These are phyloP conservation scores for Mylabris sibirica DNA, from an alignment of 2,888 invertebrate species.

Conservation along the genomic window DNA sequence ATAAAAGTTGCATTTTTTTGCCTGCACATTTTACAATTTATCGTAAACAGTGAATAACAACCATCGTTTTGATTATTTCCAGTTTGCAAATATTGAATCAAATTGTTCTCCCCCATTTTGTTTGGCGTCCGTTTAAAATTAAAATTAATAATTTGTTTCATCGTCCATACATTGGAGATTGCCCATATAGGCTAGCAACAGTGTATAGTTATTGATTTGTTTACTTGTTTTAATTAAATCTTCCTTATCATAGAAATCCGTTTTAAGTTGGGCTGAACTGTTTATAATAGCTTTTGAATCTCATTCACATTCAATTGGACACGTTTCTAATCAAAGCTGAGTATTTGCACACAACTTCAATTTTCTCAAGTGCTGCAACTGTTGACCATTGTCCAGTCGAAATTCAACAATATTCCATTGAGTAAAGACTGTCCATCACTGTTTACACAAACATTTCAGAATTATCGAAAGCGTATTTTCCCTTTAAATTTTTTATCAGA, in stretches of 20 bases:
- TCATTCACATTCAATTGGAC: conserved; percentile 43
- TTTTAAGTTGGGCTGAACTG: conserved; percentile 21
- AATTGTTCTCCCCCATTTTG: not conserved
- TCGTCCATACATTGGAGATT: not conserved
- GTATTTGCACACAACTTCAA: conserved; percentile 53
- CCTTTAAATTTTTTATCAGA: not conserved
- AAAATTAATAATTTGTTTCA: not conserved
- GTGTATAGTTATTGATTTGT: conserved; percentile 11
- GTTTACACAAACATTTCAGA: not conserved
- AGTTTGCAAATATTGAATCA: not conserved
- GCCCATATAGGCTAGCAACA: not conserved
- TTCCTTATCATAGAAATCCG: conserved; percentile 11
- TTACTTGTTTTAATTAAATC: conserved; percentile 24
- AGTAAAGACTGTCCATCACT: conserved; percentile 18
- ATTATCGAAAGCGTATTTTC: not conserved
- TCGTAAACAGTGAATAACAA: not conserved
- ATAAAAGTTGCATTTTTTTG: not conserved
- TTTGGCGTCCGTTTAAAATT: not conserved
- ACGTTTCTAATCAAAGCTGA: conserved; percentile 51
- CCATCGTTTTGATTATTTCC: not conserved
- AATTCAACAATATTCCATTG: conserved; percentile 36
- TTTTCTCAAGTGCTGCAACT: conserved; percentile 50
- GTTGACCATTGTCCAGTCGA: conserved; percentile 51
- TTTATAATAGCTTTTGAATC: conserved; percentile 38
- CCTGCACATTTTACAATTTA: not conserved